These are phyloP conservation scores for Laticauda colubrina DNA, from an alignment of 2,113 vertebrate genomes.

Conservation along the genomic window DNA sequence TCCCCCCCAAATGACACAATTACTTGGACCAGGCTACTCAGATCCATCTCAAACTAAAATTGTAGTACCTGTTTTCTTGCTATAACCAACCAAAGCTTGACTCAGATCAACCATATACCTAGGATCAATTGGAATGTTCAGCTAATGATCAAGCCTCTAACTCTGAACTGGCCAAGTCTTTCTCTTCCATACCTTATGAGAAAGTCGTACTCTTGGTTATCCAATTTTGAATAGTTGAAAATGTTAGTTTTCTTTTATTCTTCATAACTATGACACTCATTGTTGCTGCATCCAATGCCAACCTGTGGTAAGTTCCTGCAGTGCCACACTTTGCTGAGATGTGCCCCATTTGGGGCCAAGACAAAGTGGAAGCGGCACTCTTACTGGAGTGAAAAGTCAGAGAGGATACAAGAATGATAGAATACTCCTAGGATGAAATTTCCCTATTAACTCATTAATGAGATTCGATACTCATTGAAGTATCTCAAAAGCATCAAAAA, in stretches of 20 bases:
- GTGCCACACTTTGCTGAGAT: background rate
- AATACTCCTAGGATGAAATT: background rate
- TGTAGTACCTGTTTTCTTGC: background rate
- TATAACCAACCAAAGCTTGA: background rate
- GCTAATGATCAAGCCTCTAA: background rate
- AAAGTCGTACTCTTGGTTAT: background rate
- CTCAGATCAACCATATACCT: background rate
- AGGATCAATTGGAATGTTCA: background rate
- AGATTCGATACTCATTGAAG: background rate
- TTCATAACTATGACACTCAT: background rate
- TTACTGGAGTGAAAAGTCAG: background rate
- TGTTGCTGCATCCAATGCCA: background rate
- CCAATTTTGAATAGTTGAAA: background rate
- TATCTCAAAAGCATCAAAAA: background rate
- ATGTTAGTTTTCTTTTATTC: background rate
- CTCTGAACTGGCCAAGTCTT: background rate
- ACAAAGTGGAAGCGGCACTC: background rate
- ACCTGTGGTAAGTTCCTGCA: background rate
- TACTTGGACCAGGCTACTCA: background rate
- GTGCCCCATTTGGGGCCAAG: background rate
- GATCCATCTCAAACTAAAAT: background rate
- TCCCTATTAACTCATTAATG: background rate
- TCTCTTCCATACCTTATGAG: background rate
- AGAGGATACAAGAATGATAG: background rate
- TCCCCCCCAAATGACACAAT: background rate